Evolutionary conservation across 2,797 vertebrate species (phyloP), one percentile per base, ranked within the genome.

Genomic region (Sibirionetta formosa): DNA sequence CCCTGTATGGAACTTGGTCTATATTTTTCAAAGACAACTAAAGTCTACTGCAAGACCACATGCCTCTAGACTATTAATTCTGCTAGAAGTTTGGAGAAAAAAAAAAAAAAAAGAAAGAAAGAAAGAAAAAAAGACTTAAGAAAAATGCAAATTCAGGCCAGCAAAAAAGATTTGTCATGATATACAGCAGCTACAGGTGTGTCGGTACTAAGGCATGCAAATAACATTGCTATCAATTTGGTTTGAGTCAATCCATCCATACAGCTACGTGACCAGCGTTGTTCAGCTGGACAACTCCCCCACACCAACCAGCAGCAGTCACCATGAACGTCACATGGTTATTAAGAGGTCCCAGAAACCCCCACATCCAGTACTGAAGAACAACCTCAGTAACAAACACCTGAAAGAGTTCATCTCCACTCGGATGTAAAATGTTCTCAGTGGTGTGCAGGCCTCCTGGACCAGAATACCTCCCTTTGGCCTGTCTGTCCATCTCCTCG

Each of bases 401-500:
- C 29, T 35, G 29, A 5, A 58, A 40, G 46, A 4, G 2, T 16
- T 29, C 20, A 17, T 24, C 0, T 1, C 20, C 38, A 17, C 24
- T 68, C 17, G 10, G 29, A 29, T 5, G 5, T 26, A 31, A 15
- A 44, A 24, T 0, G 1, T 6, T 3, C 3, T 22, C 5, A 13
- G 40, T 18, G 70, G 23, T 22, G 33, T 17, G 24, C 2, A 0
- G 14, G 29, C 46, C 14, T 35, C 24, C 26, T 5, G 20, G 69
- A 38, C 27, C 40, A 53, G 17, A 27, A 26, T 1, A 7, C 17
- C 36, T 22, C n/a, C 8, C 22, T 65, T 50, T 11, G 54, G n/a
- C 12, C 36, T 38, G 36, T 6, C 23, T 44, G 22, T 35, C 46
- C 7, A 7, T 51, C 14, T 27, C 24, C 50, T 53, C 10, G 5